Evolutionary conservation across 2,797 vertebrate species (phyloP), one percentile per base, ranked within the genome.

Genomic region (Lacerta bilineata): DNA sequence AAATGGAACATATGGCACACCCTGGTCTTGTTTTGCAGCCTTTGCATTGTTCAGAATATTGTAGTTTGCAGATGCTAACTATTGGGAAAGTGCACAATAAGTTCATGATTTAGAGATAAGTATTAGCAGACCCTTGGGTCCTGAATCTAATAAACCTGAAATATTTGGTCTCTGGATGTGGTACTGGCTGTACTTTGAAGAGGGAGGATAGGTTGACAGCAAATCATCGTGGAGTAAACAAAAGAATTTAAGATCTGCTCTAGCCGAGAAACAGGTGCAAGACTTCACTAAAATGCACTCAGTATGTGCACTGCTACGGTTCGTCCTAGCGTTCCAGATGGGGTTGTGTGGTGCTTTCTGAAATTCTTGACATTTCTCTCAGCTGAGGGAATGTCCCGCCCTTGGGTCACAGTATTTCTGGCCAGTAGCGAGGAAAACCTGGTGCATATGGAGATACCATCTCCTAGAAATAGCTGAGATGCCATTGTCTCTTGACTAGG

Each of bases 321-420:
- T 89, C 91, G 0, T 93, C 71, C 88, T 78, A 23, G 69, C 91
- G 88, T 89, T 87, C 91, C 87, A 90, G 88, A 91, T 91, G 90
- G 85, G 81, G 86, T 81, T 91, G 82, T 89, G 80, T 90, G 90
- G 91, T 89, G 88, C 90, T 0, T 86, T 84, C 85, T 90, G 82
- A 91, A 61, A 95, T 95, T 95, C 92, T 83, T 94, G 85, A 86
- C 85, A 72, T 91, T 92, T 87, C 90, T 94, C 91, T 93, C 84
- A 88, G 88, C 80, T 94, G 87, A 93, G 91, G 88, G 93, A 91
- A 95, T 85, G 91, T 91, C 93, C 92, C 88, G 89, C 90, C 72
- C 89, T 88, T 92, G 86, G 88, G 84, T 94, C 75, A 33, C 4
- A 88, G 39, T 90, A 88, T 94, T 95, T 93, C 88, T 93, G 84